phyloP scores from a whole-genome alignment of 2,797 vertebrate species.

The Lates japonicus region DNA sequence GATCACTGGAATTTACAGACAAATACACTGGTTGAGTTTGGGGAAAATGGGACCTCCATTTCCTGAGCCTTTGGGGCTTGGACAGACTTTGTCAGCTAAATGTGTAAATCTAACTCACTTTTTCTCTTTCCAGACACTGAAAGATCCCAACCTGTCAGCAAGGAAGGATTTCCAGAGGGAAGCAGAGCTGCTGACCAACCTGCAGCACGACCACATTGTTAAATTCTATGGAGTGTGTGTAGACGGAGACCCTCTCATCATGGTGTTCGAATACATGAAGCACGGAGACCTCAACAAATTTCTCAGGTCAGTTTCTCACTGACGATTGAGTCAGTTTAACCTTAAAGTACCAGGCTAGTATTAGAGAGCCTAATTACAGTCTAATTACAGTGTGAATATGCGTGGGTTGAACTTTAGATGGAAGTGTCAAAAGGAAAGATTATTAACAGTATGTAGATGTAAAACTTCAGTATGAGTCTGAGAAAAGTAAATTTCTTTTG shows the following conservation, averaged over 20 bases:
- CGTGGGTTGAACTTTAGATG: neutral
- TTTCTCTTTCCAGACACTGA: constrained; percentile 89
- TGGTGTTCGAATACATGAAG: constrained; percentile 99
- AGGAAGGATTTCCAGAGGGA: constrained; percentile 98
- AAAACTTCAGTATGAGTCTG: constrained; percentile 19
- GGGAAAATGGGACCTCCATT: neutral
- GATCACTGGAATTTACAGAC: neutral
- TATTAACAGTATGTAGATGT: neutral
- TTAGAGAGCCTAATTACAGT: constrained; percentile 7
- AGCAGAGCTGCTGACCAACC: constrained; percentile 96
- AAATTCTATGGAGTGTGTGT: constrained; percentile 98
- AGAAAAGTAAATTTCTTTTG: constrained; percentile 23
- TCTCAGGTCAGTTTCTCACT: constrained; percentile 87
- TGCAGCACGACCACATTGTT: constrained; percentile 98
- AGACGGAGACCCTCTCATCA: constrained; percentile 97
- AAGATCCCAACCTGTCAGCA: constrained; percentile 95
- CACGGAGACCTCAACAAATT: constrained; percentile 99
- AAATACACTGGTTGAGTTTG: neutral
- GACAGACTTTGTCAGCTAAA: neutral
- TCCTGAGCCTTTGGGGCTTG: neutral
- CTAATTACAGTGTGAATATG: constrained; percentile 1
- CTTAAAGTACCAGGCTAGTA: neutral
- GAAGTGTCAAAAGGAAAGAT: neutral
- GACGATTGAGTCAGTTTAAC: constrained; percentile 13
- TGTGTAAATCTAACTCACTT: neutral